Conservation (phyloP, 2,888 invertebrate species). For the Ectropis crepuscularia region DNA sequence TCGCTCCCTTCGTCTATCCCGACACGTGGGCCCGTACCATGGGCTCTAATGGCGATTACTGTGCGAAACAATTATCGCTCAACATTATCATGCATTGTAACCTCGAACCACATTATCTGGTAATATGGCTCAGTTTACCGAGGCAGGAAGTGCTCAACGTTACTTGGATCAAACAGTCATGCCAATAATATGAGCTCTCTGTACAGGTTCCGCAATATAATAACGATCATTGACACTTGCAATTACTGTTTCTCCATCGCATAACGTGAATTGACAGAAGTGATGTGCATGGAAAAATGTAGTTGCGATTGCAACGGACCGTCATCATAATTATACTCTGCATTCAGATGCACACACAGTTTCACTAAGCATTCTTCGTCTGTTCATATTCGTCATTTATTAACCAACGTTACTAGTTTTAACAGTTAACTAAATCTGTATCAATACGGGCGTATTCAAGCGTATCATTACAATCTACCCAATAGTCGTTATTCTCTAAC, state of each 20-base stretch:
- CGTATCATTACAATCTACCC: conserved; percentile 37
- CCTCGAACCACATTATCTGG: too few species aligned
- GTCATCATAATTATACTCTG: not conserved
- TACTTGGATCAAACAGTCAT: too few species aligned
- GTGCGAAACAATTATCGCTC: too few species aligned
- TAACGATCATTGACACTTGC: not conserved
- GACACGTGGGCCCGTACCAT: not conserved
- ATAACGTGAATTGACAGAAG: not conserved
- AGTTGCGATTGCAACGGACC: not conserved
- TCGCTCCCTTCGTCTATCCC: conserved; percentile 32
- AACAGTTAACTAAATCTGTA: conserved; percentile 48
- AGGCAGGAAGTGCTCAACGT: too few species aligned
- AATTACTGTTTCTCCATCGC: not conserved
- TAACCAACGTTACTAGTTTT: conserved; percentile 38
- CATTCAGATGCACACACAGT: conserved; percentile 39
- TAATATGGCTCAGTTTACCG: too few species aligned
- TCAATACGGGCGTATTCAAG: conserved; percentile 34
- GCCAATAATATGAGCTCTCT: too few species aligned
- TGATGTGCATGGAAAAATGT: too few species aligned
- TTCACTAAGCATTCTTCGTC: conserved; percentile 45
- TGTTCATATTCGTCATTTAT: conserved; percentile 48
- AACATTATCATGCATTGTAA: too few species aligned
- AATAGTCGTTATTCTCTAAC: conserved; percentile 31
- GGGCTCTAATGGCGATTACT: not conserved
- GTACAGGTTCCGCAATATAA: not conserved